A percentile compares a stretch with the other conserved stretches of the same genome.
Evolutionary conservation across 2,797 vertebrate species (phyloP).

Genomic region (Pipistrellus pygmaeus): DNA sequence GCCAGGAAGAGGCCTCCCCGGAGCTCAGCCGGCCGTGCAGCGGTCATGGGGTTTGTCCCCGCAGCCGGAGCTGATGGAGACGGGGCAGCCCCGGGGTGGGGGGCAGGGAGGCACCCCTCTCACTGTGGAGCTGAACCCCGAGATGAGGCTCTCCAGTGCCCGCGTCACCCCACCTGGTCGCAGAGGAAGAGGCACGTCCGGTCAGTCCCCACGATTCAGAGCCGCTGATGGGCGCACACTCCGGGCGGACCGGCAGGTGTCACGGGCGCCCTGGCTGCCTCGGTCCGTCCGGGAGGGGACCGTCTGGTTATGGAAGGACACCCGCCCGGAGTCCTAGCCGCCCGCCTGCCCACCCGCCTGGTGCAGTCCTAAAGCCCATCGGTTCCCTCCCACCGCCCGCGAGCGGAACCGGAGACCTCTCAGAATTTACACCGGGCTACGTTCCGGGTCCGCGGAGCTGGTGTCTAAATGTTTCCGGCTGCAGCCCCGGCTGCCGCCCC

Average conservation of each 20-base stretch:
- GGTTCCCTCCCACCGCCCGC: neutral
- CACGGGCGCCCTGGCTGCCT: rapidly evolving
- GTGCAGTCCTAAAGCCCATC: neutral
- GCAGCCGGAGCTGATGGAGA: neutral
- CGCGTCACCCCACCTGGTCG: rapidly evolving
- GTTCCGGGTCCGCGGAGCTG: neutral
- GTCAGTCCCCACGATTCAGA: rapidly evolving
- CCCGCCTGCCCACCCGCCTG: neutral
- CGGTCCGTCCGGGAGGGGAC: rapidly evolving
- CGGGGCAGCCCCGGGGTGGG: rapidly evolving
- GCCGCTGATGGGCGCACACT: rapidly evolving
- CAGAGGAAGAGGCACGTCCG: rapidly evolving
- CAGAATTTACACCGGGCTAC: conserved; percentile 43
- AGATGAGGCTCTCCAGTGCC: neutral
- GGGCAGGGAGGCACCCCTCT: neutral
- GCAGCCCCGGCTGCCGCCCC: neutral
- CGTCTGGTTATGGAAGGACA: neutral
- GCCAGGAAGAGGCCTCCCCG: neutral
- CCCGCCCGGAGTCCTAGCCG: too few relatives aligned
- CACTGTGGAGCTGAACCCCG: rapidly evolving
- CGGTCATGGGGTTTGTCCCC: neutral
- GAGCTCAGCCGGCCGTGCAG: rapidly evolving
- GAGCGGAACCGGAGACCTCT: neutral
- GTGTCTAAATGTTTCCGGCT: conserved; percentile 57
- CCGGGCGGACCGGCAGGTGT: rapidly evolving